Conservation (phyloP, 37 sponge, comb jelly and placozoan species). For the Theonella swinhoei region DNA sequence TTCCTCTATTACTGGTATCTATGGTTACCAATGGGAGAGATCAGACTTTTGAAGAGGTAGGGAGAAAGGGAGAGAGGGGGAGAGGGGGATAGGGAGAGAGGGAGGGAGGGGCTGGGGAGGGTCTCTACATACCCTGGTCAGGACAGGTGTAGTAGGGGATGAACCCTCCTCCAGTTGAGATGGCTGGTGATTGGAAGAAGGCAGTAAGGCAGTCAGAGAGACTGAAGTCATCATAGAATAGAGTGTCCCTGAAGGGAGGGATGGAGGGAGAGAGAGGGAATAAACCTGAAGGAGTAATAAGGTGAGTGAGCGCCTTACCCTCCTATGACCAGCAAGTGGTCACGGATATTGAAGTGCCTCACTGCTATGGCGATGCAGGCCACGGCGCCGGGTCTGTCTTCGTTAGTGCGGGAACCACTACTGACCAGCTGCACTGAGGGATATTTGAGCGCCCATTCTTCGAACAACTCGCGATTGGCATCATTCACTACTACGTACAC, state of each 20-base stretch:
- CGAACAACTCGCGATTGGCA: constrained; percentile 36
- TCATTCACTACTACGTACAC: constrained; percentile 69
- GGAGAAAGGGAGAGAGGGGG: neutral
- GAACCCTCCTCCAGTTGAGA: constrained; percentile 26
- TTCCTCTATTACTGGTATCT: constrained; percentile 56
- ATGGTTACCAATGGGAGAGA: too few species aligned
- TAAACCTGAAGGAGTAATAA: neutral
- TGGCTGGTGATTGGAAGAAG: neutral
- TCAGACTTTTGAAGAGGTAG: too few species aligned
- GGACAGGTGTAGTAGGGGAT: constrained; percentile 45
- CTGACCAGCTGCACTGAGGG: constrained; percentile 49
- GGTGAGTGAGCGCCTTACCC: constrained; percentile 39
- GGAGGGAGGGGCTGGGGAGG: neutral
- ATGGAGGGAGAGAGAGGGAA: too few species aligned
- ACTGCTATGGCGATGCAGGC: constrained; percentile 57
- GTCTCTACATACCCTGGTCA: constrained; percentile 69
- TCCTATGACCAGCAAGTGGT: constrained; percentile 68
- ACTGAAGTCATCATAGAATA: constrained; percentile 74
- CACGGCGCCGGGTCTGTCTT: constrained; percentile 73
- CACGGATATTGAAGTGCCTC: constrained; percentile 31
- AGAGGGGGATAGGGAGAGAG: neutral
- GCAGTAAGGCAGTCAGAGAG: constrained; percentile 6
- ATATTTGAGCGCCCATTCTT: constrained; percentile 56
- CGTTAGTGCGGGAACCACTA: constrained; percentile 61
- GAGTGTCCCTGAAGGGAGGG: constrained; percentile 82